Base-by-base conservation (phyloP, 2,113 vertebrate species). In the Notarius lentiginosus region DNA sequence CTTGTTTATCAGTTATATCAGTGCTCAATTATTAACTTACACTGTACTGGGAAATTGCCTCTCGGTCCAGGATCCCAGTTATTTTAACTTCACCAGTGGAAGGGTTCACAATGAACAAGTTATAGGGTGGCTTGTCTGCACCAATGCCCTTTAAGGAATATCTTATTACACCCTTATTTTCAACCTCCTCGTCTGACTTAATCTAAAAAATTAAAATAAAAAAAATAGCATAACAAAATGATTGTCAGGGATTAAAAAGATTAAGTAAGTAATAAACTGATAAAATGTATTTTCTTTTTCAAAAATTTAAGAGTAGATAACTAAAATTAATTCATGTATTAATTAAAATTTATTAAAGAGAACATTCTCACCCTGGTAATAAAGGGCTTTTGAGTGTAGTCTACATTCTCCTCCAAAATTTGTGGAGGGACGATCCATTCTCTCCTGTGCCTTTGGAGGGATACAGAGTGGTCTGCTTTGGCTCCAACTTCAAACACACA, bases 31-130 rank as follows among this genome's bases (percentile, higher is more conserved):
- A 41, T 41, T 41, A 41, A 75, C 94, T 95, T 83, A 96, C 95
- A 56, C 87, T 91, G 92, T 94, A 96, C 0, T 9, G 58, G 61
- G 63, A 0, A 2, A 95, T 94, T 0, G 0, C 0, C 91, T 99
- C 98, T 87, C 98, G 93, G 88, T 99, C 97, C 51, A 99, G 95
- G 73, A 94, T 75, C 14, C 93, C 49, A 18, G 95, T 98, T 84
- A 99, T 94, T 51, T 94, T 93, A 84, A 99, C 96, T 27, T 93
- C 88, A 86, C 98, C 98, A 2, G 91, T 97, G 24, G 79, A 60
- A 20, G 89, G 75, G 56, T 98, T 92, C 24, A 99, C 94, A 18
- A 95, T 86, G 92, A 99, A 99, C 66, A 98, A 92, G 56, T 96
- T 91, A 7, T 90, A 95, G 2, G 98, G 98, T 0, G 84, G 22